Evolutionary conservation across 2,113 vertebrate species (phyloP).

Genomic region (Zootoca vivipara): DNA sequence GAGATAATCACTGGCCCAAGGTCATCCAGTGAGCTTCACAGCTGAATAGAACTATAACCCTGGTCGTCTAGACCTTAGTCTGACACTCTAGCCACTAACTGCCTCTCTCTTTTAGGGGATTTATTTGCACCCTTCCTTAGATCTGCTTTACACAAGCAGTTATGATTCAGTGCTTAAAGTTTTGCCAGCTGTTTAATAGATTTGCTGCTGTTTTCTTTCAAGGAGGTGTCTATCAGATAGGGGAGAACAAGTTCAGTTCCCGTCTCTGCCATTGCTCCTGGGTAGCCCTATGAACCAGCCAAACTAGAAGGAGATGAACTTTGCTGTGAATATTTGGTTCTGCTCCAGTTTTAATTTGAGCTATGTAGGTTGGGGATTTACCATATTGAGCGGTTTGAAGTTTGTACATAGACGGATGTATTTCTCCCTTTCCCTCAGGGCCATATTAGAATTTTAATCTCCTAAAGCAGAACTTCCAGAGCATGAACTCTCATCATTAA

Average conservation of each 20-base stretch:
- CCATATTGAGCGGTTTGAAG: neutral
- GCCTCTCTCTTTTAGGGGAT: neutral
- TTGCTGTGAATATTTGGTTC: conserved; percentile 24
- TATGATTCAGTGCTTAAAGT: neutral
- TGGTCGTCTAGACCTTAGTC: too few relatives aligned
- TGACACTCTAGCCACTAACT: too few relatives aligned
- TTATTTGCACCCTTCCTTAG: neutral
- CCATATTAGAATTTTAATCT: conserved; percentile 31
- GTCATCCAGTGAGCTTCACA: too few relatives aligned
- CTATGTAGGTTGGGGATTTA: neutral
- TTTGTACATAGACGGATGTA: conserved; percentile 2
- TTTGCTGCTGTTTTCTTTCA: neutral
- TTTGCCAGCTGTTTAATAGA: neutral
- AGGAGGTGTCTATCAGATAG: neutral
- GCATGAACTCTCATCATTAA: conserved; percentile 20
- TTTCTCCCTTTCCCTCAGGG: conserved; percentile 3
- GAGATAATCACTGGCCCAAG: too few relatives aligned
- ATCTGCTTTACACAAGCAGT: neutral
- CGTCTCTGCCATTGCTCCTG: neutral
- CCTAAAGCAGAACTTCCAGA: conserved; percentile 3
- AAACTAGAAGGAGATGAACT: neutral
- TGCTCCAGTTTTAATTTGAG: neutral
- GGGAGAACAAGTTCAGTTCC: neutral
- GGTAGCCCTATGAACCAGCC: neutral
- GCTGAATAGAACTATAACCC: too few relatives aligned